Base-by-base conservation (phyloP, 2,888 invertebrate genomes). In the Spilarctia lutea region DNA sequence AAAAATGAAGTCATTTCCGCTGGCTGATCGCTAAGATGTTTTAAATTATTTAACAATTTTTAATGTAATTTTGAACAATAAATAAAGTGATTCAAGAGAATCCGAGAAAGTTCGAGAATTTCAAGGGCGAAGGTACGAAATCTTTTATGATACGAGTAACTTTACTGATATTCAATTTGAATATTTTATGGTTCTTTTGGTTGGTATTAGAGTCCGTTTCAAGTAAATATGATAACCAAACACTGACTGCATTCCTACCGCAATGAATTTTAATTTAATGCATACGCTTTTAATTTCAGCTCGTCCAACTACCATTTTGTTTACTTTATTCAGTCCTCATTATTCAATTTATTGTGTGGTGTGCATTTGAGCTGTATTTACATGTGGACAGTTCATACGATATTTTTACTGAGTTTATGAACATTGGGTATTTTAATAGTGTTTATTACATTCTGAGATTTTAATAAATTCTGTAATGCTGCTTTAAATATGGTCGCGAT, bases 201-300 rank as follows among this genome's bases (percentile, higher is more conserved):
- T 69, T 8, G 35, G 6, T 24, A 16, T 6, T 3, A 33, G 35
- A 35, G 16, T 33, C 56, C 18, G 56, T n/a, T 35, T 33, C n/a
- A 33, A 35, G 35, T 70, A 70, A 70, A 63, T 30, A 71, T 30
- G 42, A 48, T 39, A 27, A 16, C 63, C 71, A 20, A 71, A 63
- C 20, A 69, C 24, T 24, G 24, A 24, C 42, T 35, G 42, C 30
- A 45, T 6, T 63, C 13, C 30, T n/a, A 45, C 71, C 71, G 30
- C 71, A 63, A 27, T 30, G 42, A 35, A 13, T 66, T 67, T 72
- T 52, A 72, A 72, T 72, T 71, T 71, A 71, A 65, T 52, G 65
- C 48, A 71, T 52, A 18, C 45, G 48, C 20, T 48, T 65, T 71
- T 71, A 71, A 65, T 71, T 52, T 65, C 35, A 30, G n/a, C 42